A percentile compares a stretch with the other conserved stretches of the same genome.
Conservation (phyloP, 1,140 invertebrate genomes). For the Rhagoletis zephyria region DNA sequence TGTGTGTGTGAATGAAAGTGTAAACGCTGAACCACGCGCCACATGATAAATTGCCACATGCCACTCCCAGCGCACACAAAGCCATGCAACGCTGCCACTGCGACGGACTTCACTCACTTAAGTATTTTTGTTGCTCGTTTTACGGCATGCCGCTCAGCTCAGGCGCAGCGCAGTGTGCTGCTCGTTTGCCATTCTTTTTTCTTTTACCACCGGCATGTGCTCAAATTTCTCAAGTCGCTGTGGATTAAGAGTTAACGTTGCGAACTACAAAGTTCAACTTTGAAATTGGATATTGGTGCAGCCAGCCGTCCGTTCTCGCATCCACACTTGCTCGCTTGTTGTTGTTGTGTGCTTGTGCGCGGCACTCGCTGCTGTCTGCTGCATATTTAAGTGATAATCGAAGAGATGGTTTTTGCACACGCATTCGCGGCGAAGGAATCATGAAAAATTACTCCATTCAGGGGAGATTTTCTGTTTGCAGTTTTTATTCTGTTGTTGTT, state of each 20-base stretch:
- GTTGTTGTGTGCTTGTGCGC: neutral
- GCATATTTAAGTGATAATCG: conserved; percentile 48
- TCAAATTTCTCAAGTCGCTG: conserved; percentile 27
- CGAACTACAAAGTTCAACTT: conserved; percentile 30
- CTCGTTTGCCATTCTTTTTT: neutral
- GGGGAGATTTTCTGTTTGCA: conserved; percentile 5
- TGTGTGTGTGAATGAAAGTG: neutral
- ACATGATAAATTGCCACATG: conserved; percentile 50
- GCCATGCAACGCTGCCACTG: neutral
- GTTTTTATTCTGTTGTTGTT: neutral
- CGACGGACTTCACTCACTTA: neutral
- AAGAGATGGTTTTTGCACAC: conserved; percentile 48
- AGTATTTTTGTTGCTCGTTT: conserved; percentile 22
- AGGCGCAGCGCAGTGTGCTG: neutral
- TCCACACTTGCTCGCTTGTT: too few species aligned
- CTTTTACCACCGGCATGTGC: neutral
- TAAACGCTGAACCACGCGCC: conserved; percentile 6
- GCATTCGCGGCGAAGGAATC: conserved; percentile 1
- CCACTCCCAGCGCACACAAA: conserved; percentile 8
- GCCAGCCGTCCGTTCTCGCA: neutral
- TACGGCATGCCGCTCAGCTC: neutral
- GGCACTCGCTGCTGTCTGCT: neutral
- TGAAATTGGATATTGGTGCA: conserved; percentile 29
- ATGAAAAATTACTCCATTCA: conserved; percentile 38
- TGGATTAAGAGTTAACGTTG: conserved; percentile 45